A percentile compares a stretch with the other conserved stretches of the same genome.
Conservation (phyloP, 2,113 vertebrate species). For the Prochilodus magdalenae region DNA sequence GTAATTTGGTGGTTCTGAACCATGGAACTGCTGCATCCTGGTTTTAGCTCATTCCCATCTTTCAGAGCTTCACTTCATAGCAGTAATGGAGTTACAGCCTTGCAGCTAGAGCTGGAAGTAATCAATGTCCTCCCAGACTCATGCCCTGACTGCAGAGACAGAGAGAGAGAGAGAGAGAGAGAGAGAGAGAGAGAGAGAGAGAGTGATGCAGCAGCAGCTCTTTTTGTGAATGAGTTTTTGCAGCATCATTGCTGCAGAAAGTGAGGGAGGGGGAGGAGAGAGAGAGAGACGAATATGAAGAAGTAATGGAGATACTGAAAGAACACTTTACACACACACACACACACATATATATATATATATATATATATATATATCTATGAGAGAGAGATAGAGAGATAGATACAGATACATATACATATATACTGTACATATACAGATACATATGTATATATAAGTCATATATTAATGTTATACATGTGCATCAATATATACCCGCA, state of each 20-base stretch:
- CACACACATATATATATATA: no score
- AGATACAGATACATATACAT: no score
- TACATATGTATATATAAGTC: no score
- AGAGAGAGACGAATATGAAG: background rate
- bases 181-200: constrained; percentile 31
- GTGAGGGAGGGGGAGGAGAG: constrained; percentile 10
- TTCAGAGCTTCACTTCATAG: background rate
- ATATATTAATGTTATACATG: no score
- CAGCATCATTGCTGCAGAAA: constrained; percentile 57
- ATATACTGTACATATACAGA: no score
- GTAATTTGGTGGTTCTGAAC: background rate
- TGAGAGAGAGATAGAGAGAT: no score
- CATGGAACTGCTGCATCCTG: background rate
- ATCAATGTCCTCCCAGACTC: constrained; percentile 20
- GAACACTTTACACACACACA: no score
- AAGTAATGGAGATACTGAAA: background rate
- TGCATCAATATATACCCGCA: no score
- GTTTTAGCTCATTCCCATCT: background rate
- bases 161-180: constrained; percentile 42
- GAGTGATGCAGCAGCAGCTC: background rate
- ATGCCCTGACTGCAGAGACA: constrained; percentile 19
- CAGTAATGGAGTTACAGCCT: background rate
- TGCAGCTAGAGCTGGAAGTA: constrained; percentile 8
- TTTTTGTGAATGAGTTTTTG: constrained; percentile 50
- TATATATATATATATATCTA: no score